Base-by-base conservation (phyloP, 1,140 invertebrate species). In the Tetranychus urticae region DNA sequence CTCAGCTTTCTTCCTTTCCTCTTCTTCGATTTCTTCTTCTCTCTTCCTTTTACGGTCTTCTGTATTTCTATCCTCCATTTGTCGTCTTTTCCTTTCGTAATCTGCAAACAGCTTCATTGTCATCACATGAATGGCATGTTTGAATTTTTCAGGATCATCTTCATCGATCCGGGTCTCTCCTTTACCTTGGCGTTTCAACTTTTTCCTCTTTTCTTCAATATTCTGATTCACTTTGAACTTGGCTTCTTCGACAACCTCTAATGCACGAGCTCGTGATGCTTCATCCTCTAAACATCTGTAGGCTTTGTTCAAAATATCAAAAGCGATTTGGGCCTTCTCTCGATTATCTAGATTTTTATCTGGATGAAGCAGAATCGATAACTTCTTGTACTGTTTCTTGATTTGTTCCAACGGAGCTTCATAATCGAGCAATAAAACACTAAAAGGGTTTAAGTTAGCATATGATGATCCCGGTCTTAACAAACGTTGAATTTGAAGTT, bases 41-140 rank as follows among this genome's bases (percentile, higher is more conserved):
- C 90, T 78, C 75, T 97, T 96, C 58, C 92, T 74, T 73, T 96
- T 97, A 57, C 75, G 79, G 70, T 97, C 90, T 71, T 96, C 88
- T 72, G 88, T 85, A 68, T 92, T 88, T 66, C 88, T 78, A 23
- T 82, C 81, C 68, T 89, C 88, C 48, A 86, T 73, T 67, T 88
- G 83, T 68, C 86, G 69, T 69, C 74, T 61, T 77, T 88, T 83
- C 63, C 87, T 75, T 74, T 88, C 92, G 80, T 96, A 85, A 72
- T 97, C 92, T 58, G 92, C 93, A 79, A 97, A 97, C 39, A 97
- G 75, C 80, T 97, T 97, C 86, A 94, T 96, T 3, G 90, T 94
- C 79, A 94, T 85, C 12, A 96, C 89, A 78, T 93, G 93, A 31
- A 96, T 80, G 31, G 91, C 83, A 77, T 93, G 89, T 74, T 87